Base-by-base conservation (phyloP, 2,113 vertebrate species). In the Marcusenius ussheri region DNA sequence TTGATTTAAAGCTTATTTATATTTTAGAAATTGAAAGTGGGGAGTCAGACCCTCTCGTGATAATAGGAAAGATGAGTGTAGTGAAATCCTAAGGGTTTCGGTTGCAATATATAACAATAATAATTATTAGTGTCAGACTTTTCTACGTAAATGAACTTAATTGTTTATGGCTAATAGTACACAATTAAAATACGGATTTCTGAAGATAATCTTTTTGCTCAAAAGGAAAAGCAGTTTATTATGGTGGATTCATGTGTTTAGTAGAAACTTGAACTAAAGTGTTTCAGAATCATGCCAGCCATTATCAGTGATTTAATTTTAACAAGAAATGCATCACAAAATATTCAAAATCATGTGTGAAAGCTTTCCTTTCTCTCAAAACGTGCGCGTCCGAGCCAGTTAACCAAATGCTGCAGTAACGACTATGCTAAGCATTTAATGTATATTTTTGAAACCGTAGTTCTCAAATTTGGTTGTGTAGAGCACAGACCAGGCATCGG, bases 1-100 rank as follows among this genome's bases (percentile, higher is more conserved):
- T 66, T 66, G 39, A 46, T 66, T 45, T 53, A 70, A 70, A 70
- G 62, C 24, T 31, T 62, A 88, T 88, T 88, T 62, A 88, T 88
- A 66, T 87, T 87, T 87, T 88, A 62, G 49, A 66, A 88, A 19
- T 88, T 45, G 13, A 21, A 53, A 62, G 31, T 88, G 17, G 51
- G 35, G 51, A 42, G 21, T 70, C 51, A 42, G n/a, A 88, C n/a
- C 77, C 39, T 88, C 53, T 86, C 15, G n/a, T 31, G 13, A 87
- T 17, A 39, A 84, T 27, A 31, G n/a, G 17, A 56, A 87, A 53
- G 4, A 39, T 62, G 56, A 66, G n/a, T 31, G 39, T 27, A 87
- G 24, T 51, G 39, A 31, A 87, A 62, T 88, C 35, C 62, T 35
- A 62, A 87, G 49, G 50, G 49, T 56, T 58, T 88, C 42, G 50